Percentiles rank a stretch among this genome's conserved stretches.
Conservation (phyloP, 1,140 invertebrate genomes). For the Meloidogyne floridensis region DNA sequence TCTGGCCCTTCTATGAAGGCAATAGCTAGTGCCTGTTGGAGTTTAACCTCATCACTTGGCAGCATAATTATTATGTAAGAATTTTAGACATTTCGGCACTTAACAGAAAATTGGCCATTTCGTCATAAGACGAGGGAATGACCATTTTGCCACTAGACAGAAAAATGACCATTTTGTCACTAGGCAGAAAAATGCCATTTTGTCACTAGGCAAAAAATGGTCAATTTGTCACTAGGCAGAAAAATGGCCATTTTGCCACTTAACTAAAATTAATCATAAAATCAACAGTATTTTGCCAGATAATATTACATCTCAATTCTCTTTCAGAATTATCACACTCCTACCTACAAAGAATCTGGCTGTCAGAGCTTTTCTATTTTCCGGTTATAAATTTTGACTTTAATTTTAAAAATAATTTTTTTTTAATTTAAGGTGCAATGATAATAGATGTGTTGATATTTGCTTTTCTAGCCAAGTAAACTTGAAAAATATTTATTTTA, state of each 20-base stretch:
- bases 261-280: neutral
- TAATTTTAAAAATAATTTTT: neutral
- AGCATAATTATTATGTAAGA: slow-evolving; percentile 3
- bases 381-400: neutral
- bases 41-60: neutral
- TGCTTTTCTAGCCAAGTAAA: neutral
- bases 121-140: neutral
- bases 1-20: slow-evolving; percentile 2
- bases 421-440: neutral
- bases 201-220: neutral
- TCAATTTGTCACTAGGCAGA: neutral
- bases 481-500: neutral
- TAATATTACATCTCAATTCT: neutral
- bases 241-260: neutral
- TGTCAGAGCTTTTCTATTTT: slow-evolving; percentile 7
- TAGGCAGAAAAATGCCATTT: too few species aligned
- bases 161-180: neutral
- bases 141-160: too few species aligned
- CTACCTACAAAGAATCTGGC: neutral
- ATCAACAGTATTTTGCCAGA: neutral
- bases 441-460: neutral
- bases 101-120: neutral
- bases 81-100: neutral
- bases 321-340: neutral
- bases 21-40: slow-evolving; percentile 2